Evolutionary conservation across 2,888 invertebrate genomes (phyloP), one percentile per base, ranked within the genome.

Genomic region (Drosophila robusta): DNA sequence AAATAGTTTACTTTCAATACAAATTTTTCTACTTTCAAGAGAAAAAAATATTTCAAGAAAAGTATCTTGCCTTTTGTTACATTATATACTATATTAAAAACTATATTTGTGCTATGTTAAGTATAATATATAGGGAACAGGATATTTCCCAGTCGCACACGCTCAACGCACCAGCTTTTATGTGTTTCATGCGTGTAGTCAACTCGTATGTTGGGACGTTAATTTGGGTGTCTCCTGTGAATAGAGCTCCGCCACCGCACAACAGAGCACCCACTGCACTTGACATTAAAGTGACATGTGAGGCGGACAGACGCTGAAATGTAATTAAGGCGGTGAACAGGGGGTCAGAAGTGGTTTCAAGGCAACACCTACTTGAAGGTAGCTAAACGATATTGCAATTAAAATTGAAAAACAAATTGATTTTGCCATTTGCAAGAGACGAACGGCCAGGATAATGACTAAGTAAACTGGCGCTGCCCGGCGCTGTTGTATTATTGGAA

Each of bases 201-300:
- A 34, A 50, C 39, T 49, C n/a, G 32, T 41, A 52, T 39, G 49
- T 41, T 50, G 46, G 44, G 22, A 24, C 50, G 49, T 63, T 64
- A 62, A 71, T 71, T 67, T 52, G 44, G 32, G 22, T 24, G 45
- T 34, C 41, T 54, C 61, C 58, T 55, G 44, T 49, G 56, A 66
- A 44, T 44, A 41, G 46, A 39, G 49, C 45, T 41, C n/a, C 12
- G 29, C 49, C 60, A 54, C 7, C 26, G 26, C n/a, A 44, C 36
- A 22, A 47, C 46, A 14, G 34, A 49, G 32, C 18, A 38, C 14
- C 42, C 38, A 57, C 52, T 84, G 84, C 76, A 85, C 68, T 86
- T 85, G 85, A 80, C 87, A 86, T 85, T 87, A 80, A 85, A 76
- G 67, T 74, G 85, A 77, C 82, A 78, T 75, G 65, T 73, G 50